These are phyloP conservation scores for Papilio elwesi DNA, from an alignment of 2,888 invertebrate species.

Conservation along the genomic window DNA sequence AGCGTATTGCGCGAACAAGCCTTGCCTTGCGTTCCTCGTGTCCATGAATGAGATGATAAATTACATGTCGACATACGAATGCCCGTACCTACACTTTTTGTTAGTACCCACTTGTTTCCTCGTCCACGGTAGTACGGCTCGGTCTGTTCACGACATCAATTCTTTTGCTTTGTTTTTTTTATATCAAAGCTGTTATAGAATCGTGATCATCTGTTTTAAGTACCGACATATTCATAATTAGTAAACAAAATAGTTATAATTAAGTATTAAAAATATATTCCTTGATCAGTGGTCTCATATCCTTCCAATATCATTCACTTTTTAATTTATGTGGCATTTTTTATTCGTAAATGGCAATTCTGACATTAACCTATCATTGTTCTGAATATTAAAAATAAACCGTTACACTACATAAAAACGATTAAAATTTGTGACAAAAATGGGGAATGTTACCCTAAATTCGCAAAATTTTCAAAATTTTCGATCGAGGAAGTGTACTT, in stretches of 20 bases:
- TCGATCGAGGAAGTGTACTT: too few relatives aligned
- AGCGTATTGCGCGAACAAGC: constrained; percentile 30
- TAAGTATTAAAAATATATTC: not conserved
- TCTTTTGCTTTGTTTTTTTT: constrained; percentile 18
- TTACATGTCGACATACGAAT: constrained; percentile 45
- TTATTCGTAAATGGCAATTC: too few relatives aligned
- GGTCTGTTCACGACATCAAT: constrained; percentile 36
- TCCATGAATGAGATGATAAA: constrained; percentile 54
- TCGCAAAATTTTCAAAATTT: too few relatives aligned
- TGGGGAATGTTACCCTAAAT: too few relatives aligned
- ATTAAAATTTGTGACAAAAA: too few relatives aligned
- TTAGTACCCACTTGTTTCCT: constrained; percentile 58
- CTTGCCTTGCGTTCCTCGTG: constrained; percentile 25
- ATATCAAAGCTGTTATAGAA: constrained; percentile 13
- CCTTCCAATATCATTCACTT: too few relatives aligned
- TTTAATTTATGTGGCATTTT: too few relatives aligned
- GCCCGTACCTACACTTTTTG: constrained; percentile 55
- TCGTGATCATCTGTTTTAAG: constrained; percentile 23
- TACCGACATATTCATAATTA: not conserved
- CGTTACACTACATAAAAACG: too few relatives aligned
- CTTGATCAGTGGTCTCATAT: not conserved
- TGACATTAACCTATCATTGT: too few relatives aligned
- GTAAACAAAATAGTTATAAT: not conserved
- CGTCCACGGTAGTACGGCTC: constrained; percentile 46
- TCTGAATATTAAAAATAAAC: too few relatives aligned